Conservation (phyloP, 2,888 invertebrate genomes). For the Syrista parreyssii region DNA sequence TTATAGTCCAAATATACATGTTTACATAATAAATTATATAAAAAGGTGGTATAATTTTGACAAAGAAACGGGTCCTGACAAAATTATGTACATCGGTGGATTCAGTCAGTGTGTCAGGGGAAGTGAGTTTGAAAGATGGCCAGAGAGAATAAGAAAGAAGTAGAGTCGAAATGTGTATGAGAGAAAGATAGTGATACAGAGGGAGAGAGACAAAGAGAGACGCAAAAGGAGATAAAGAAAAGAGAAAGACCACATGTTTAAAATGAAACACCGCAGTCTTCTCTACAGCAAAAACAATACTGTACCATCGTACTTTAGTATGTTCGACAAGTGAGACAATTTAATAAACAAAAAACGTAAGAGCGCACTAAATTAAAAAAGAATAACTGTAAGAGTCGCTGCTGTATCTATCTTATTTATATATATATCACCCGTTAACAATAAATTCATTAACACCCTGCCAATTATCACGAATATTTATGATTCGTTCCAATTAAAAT, state of each 20-base stretch:
- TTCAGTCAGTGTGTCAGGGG: conserved; percentile 48
- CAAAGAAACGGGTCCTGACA: conserved; percentile 44
- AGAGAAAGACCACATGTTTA: neutral
- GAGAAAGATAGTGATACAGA: conserved; percentile 1
- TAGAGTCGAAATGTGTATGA: neutral
- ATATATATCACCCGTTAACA: neutral
- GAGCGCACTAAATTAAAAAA: neutral
- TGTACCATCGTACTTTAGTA: neutral
- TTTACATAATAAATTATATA: conserved; percentile 65
- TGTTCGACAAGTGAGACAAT: neutral
- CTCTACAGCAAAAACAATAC: neutral
- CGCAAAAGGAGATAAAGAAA: neutral
- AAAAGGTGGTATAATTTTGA: conserved; percentile 62
- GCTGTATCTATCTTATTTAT: neutral
- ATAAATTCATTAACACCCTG: neutral
- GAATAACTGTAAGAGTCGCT: neutral
- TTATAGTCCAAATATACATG: conserved; percentile 64
- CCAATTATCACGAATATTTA: neutral
- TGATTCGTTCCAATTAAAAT: neutral
- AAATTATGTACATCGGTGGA: conserved; percentile 62
- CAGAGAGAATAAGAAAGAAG: neutral
- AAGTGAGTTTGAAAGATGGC: neutral
- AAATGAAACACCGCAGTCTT: neutral
- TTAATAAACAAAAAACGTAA: neutral
- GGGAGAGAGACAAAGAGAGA: conserved; percentile 9